phyloP scores from a whole-genome alignment of 2,888 invertebrate genomes.

The Harpalus rubripes region DNA sequence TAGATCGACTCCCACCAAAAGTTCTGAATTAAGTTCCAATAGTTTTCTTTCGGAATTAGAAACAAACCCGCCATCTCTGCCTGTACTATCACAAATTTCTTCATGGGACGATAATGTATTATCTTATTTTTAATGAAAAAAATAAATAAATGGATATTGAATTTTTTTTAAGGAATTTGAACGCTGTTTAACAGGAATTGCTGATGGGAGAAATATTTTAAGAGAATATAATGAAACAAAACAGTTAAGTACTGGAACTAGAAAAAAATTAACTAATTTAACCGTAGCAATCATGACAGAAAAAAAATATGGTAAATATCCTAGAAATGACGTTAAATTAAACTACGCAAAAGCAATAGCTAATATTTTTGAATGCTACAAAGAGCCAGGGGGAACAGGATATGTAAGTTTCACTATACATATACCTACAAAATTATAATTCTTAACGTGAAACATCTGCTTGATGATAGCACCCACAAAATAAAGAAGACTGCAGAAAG shows the following conservation, averaged over 20 bases:
- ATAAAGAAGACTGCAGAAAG: background rate
- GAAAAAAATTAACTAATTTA: slow-evolving; percentile 3
- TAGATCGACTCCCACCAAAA: background rate
- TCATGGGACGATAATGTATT: background rate
- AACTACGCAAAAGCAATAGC: background rate
- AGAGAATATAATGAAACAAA: background rate
- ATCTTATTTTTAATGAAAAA: background rate
- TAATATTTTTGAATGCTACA: slow-evolving; percentile 3
- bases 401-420: background rate
- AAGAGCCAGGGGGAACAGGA: background rate
- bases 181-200: background rate
- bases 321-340: background rate
- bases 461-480: background rate
- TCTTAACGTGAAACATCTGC: too few relatives aligned
- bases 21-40: background rate
- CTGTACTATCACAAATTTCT: background rate
- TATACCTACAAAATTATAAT: background rate
- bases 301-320: background rate
- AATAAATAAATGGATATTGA: background rate
- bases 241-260: background rate
- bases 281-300: background rate
- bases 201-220: slow-evolving; percentile 2
- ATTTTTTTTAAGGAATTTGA: background rate
- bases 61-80: background rate
- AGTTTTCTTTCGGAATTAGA: background rate